Conservation (phyloP, 2,113 vertebrate genomes). For the Calyptomena viridis region DNA sequence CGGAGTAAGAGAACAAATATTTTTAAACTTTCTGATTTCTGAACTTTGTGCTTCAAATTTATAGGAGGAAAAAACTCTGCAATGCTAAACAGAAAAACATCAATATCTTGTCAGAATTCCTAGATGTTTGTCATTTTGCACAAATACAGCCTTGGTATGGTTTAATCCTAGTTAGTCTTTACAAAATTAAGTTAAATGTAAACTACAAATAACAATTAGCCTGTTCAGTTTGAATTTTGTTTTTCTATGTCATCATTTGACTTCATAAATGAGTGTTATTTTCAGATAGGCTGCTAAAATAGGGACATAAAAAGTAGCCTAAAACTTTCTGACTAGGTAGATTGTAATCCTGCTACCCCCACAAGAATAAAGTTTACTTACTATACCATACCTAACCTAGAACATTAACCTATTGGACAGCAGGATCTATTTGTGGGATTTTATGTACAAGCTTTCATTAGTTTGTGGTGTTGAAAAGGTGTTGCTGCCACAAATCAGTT, state of each 20-base stretch:
- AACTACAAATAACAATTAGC: neutral
- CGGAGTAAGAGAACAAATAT: neutral
- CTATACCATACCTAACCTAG: neutral
- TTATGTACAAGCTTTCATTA: too few species aligned
- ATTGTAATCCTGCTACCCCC: neutral
- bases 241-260: neutral
- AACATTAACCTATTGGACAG: neutral
- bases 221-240: neutral
- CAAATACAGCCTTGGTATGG: neutral
- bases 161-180: neutral
- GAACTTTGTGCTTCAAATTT: neutral
- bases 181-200: neutral
- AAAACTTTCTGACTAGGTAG: neutral
- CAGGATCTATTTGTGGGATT: neutral
- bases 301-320: neutral
- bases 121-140: neutral
- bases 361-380: neutral
- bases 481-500: neutral
- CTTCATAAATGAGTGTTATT: neutral
- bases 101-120: neutral
- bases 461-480: neutral
- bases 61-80: neutral
- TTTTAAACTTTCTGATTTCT: neutral
- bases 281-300: neutral
- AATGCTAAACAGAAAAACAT: neutral